Base-by-base conservation (phyloP, 2,113 vertebrate genomes). In the Hipposideros armiger region DNA sequence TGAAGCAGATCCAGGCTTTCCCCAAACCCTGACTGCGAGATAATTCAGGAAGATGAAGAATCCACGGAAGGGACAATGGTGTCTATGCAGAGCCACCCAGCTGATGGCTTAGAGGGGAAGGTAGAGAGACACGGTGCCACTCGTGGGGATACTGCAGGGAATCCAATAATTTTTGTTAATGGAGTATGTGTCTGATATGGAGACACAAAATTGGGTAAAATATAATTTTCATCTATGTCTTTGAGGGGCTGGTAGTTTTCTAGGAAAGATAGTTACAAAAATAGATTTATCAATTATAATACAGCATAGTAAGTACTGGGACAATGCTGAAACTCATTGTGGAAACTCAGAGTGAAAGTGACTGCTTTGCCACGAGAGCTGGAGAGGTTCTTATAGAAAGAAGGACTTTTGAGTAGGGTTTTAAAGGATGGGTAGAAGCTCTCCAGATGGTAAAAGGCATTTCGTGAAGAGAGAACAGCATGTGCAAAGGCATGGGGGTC, bases 351-450 rank as follows among this genome's bases (percentile, higher is more conserved):
- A 74, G 22, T 76, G 66, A 40, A 67, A 73, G 10, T 60, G 10
- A 52, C 17, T n/a, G 2, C 52, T 77, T 85, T 92, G n/a, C 14
- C 24, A 32, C 30, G 83, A 85, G 54, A 95, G 56, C 14, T 32
- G 72, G 82, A 76, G 62, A 93, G 24, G 3, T 85, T 85, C 17
- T 91, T 67, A 60, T 4, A 93, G 78, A 66, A 36, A 69, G 40
- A 82, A 60, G 32, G 62, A 60, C 54, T 89, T 93, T 30, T 36
- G 58, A 62, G 64, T 56, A 56, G 85, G 76, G 15, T 56, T 91
- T 66, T 87, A 24, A 82, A 83, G 58, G 64, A 28, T 96, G n/a
- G n/a, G 28, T 87, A 94, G 80, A 91, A 90, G 47, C 69, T 93
- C 64, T 90, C 64, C 67, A 64, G 64, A 20, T 87, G 36, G 30